phyloP scores from a whole-genome alignment of 2,113 vertebrate genomes.

The Chaenocephalus aceratus region DNA sequence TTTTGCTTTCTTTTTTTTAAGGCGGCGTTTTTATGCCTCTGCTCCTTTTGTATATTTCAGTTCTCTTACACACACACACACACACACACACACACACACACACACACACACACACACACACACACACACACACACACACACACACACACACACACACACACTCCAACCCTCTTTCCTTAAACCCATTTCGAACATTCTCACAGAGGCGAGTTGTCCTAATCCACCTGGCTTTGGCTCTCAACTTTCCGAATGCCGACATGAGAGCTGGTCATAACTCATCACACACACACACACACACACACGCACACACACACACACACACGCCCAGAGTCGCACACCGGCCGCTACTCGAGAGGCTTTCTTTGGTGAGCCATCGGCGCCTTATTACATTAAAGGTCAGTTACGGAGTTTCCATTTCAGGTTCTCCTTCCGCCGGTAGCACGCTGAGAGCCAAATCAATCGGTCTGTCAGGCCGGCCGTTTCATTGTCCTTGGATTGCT shows the following conservation, averaged over 20 bases:
- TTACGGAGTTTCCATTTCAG: conserved; percentile 74
- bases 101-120: conserved; percentile 4
- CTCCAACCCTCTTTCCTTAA: conserved; percentile 26
- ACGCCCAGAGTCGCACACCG: conserved; percentile 26
- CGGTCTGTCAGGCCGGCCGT: conserved; percentile 60
- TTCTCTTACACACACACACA: not conserved
- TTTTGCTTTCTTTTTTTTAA: conserved; percentile 40
- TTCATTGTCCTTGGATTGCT: conserved; percentile 59
- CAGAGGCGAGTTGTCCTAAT: conserved; percentile 70
- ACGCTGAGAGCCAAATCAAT: conserved; percentile 64
- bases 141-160: conserved; percentile 26
- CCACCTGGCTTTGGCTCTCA: conserved; percentile 76
- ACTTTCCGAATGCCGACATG: conserved; percentile 66
- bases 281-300: conserved; percentile 10
- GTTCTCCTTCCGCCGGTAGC: conserved; percentile 50
- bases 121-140: conserved; percentile 11
- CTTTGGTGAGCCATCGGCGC: conserved; percentile 63
- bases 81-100: not conserved
- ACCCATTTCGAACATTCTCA: conserved; percentile 75
- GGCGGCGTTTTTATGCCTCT: conserved; percentile 6
- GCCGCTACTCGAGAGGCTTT: conserved; percentile 50
- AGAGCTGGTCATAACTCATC: conserved; percentile 69
- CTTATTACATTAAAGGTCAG: conserved; percentile 76
- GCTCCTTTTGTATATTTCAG: conserved; percentile 17
- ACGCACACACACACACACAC: conserved; percentile 2